phyloP scores from a whole-genome alignment of 1,140 invertebrate genomes.

The Pogonognathellus flavescens region DNA sequence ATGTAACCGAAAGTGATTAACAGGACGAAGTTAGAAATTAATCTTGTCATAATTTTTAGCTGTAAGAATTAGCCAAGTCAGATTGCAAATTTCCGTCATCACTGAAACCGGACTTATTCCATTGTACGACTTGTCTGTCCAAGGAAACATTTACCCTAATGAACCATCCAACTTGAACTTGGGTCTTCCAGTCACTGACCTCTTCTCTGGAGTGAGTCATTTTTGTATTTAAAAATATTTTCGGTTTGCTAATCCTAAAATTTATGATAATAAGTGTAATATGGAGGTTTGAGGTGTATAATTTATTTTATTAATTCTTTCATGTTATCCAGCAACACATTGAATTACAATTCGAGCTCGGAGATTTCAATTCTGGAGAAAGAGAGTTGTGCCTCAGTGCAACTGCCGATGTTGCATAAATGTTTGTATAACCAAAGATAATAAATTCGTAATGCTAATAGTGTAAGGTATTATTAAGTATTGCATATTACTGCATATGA shows the following conservation, averaged over 20 bases:
- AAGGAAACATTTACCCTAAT: neutral
- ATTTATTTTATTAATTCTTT: neutral
- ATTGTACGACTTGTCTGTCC: neutral
- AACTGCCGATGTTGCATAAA: too few species aligned
- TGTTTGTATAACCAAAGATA: neutral
- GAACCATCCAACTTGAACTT: neutral
- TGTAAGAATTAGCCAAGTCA: neutral
- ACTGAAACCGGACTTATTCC: neutral
- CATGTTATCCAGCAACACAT: neutral
- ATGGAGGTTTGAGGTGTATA: neutral
- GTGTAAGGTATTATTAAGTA: too few species aligned
- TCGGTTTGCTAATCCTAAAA: neutral
- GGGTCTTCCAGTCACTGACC: conserved; percentile 13
- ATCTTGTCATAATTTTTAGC: neutral
- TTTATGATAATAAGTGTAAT: neutral
- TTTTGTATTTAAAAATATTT: neutral
- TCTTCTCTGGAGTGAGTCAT: conserved; percentile 20
- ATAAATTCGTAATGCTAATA: too few species aligned
- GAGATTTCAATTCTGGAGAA: neutral
- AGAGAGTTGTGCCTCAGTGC: neutral
- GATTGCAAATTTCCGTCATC: neutral
- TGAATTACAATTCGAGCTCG: conserved; percentile 3
- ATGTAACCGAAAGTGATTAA: too few species aligned
- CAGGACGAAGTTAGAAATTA: too few species aligned
- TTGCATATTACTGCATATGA: too few species aligned